Evolutionary conservation across 1,140 invertebrate species (phyloP), one percentile per base, ranked within the genome.

Genomic region (Plodia interpunctella): DNA sequence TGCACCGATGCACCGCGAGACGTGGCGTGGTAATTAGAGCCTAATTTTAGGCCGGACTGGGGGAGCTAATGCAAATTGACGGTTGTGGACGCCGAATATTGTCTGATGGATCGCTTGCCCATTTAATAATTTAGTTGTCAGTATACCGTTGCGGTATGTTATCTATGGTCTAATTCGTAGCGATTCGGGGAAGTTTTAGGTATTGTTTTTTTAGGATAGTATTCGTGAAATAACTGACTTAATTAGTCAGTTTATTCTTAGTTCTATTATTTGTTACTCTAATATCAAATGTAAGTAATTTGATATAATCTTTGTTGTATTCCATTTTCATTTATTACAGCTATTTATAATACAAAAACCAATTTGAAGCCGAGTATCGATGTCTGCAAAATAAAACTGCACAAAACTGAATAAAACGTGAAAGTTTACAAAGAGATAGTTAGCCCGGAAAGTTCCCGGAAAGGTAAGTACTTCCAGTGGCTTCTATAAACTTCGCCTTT

Each of bases 1-100:
- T 38, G 59, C 63, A 57, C 55, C 28, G 64, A 69, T 78, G 73
- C 77, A 74, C 64, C 72, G 68, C 49, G 35, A 38, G 35, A 38
- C 35, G 35, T 38, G 35, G 35, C 35, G 35, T 13, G 35, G 35
- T 38, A 38, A 38, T 38, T 38, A 38, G 5, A 38, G 35, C 35
- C 35, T 38, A 38, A 38, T 38, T 38, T 38, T 38, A 38, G 35
- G 35, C 8, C 11, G 35, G 35, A 38, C 35, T 5, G 11, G 35
- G 35, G 35, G 35, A 38, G 35, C 35, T 38, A 38, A 38, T 38
- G 35, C 35, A 38, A 38, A 38, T 38, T 38, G 35, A 38, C 13
- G 35, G 35, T 13, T 38, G 35, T 38, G 35, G 35, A 38, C 35
- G 35, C 35, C 11, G 11, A 38, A 38, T 38, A 38, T 38, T 38